Base-by-base conservation (phyloP, 2,888 invertebrate species). In the Troides oblongomaculatus region DNA sequence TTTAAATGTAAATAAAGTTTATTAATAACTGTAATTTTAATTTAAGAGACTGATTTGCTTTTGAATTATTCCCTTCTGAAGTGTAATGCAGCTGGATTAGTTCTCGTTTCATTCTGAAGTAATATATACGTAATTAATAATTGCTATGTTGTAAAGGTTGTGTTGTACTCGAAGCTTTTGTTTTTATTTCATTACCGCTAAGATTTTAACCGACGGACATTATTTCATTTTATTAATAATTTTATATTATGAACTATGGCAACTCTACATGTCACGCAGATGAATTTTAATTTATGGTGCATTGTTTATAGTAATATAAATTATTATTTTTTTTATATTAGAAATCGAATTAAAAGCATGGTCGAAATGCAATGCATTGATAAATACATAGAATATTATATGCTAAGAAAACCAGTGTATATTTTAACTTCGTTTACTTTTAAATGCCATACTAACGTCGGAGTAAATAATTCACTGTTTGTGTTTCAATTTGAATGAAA, bases 11-110 rank as follows among this genome's bases (percentile, higher is more conserved):
- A 76, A 89, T 90, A 88, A 81, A 80, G 79, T 71, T 78, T 87
- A 89, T 84, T 82, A 78, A 78, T 89, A 89, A 82, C 78, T 79
- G 76, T 87, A 84, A 86, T 86, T 82, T 76, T 89, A 89, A 87
- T 84, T 84, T 90, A 88, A 91, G 92, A 92, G 92, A 92, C 92
- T 92, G 92, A 92, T 89, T 91, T 88, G 84, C 84, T 88, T 88
- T 88, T 74, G 70, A 73, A 72, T 68, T 71, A 53, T 66, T 73
- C 12, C 57, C 74, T 71, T 65, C 50, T 60, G 69, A 73, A 66
- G 70, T 74, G 65, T 68, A 72, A 71, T 73, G 63, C 63, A 72
- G 66, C 72, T 64, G 70, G 65, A 64, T 70, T 66, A 67, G 66
- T 63, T 50, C 69, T 62, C 64, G 57, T 64, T 61, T 56, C 39